These are phyloP conservation scores for Hyles vespertilio DNA, from an alignment of 1,140 invertebrate genomes.

Conservation along the genomic window DNA sequence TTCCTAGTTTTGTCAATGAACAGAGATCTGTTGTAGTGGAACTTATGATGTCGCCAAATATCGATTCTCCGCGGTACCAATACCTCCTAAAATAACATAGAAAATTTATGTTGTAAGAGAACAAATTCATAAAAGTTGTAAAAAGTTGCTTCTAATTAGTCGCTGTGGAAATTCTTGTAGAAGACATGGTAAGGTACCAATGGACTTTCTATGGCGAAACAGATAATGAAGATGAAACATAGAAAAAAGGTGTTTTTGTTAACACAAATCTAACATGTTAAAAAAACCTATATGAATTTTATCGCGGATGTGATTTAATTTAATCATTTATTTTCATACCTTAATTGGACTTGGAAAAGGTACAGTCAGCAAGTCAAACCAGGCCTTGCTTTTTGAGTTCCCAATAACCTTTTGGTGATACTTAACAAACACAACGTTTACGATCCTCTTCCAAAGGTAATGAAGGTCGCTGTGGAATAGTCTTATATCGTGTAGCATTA, in stretches of 20 bases:
- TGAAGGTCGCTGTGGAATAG: constrained; percentile 80
- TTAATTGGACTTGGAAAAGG: constrained; percentile 80
- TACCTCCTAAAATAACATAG: constrained; percentile 30
- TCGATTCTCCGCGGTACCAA: constrained; percentile 77
- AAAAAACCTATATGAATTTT: not conserved
- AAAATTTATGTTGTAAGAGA: no score
- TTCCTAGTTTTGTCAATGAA: constrained; percentile 79
- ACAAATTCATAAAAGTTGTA: no score
- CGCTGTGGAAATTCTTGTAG: no score
- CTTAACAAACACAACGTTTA: constrained; percentile 84
- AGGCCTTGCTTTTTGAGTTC: constrained; percentile 57
- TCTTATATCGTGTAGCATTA: constrained; percentile 81
- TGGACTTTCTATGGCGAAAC: no score
- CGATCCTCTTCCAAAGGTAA: constrained; percentile 86
- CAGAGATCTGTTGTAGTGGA: constrained; percentile 74
- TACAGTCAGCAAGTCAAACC: constrained; percentile 83
- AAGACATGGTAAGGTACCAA: no score
- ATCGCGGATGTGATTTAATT: not conserved
- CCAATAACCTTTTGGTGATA: constrained; percentile 63
- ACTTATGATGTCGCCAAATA: constrained; percentile 79
- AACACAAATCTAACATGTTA: not conserved
- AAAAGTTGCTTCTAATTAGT: no score
- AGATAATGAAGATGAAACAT: no score
- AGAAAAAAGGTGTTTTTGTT: no score
- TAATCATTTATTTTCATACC: constrained; percentile 6